A percentile compares a stretch with the other conserved stretches of the same genome.
Conservation (phyloP, 2,113 vertebrate species). For the Cheirogaleus medius region DNA sequence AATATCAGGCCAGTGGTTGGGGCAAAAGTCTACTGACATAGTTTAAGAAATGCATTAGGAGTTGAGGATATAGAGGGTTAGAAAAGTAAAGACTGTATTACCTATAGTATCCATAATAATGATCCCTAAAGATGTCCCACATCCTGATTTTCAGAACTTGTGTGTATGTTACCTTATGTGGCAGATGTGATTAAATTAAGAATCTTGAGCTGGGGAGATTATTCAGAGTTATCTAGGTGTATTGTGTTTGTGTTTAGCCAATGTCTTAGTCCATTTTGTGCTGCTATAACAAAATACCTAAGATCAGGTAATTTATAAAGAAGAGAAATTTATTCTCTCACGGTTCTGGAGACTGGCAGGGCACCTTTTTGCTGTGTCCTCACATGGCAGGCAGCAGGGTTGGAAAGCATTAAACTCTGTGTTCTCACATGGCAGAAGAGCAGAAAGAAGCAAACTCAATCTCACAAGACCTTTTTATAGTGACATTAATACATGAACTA, state of each 20-base stretch:
- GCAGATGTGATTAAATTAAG: neutral
- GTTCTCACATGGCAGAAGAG: neutral
- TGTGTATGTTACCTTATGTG: neutral
- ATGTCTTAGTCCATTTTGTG: neutral
- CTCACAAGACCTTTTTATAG: accelerated
- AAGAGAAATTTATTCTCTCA: neutral
- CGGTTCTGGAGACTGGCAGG: neutral
- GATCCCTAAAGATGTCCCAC: neutral
- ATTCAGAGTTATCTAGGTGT: neutral
- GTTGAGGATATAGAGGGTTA: neutral
- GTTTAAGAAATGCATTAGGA: neutral
- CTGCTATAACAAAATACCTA: neutral
- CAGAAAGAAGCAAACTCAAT: neutral
- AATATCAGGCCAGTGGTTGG: neutral
- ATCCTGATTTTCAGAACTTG: neutral
- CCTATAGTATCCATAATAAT: neutral
- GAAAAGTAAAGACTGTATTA: neutral
- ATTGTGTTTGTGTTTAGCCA: neutral
- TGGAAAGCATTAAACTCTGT: neutral
- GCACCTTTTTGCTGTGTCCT: neutral
- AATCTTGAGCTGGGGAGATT: neutral
- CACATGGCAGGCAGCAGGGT: neutral
- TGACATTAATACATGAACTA: neutral
- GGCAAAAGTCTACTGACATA: neutral
- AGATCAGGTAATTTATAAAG: neutral